A percentile compares a stretch with the other conserved stretches of the same genome.
These are phyloP conservation scores for Arion vulgaris DNA, from an alignment of 1,140 invertebrate genomes.

Conservation along the genomic window DNA sequence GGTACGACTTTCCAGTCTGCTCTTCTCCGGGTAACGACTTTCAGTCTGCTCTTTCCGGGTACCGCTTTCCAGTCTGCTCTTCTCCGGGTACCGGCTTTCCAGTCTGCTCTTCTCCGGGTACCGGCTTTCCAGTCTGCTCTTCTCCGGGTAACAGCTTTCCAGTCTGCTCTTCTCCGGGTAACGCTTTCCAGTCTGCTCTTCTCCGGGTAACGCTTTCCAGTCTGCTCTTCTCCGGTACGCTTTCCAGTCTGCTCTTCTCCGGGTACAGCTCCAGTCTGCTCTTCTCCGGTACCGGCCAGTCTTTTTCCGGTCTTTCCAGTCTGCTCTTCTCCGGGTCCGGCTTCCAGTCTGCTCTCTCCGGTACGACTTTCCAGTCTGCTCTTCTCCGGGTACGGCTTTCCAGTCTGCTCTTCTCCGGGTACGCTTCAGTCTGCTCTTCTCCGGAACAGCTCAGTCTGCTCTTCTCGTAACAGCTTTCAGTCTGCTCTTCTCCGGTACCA, in stretches of 20 bases:
- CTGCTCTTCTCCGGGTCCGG: not conserved
- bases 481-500: too few species aligned
- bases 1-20: too few species aligned
- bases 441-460: too few species aligned
- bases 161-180: not conserved
- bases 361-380: too few species aligned
- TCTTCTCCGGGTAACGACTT: too few species aligned
- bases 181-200: not conserved
- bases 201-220: not conserved
- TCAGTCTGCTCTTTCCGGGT: not conserved
- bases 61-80: not conserved
- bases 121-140: not conserved
- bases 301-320: not conserved
- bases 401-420: too few species aligned
- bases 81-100: too few species aligned
- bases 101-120: too few species aligned
- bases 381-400: too few species aligned
- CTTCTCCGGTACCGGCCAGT: not conserved
- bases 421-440: too few species aligned
- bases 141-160: too few species aligned
- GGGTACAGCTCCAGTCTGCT: not conserved
- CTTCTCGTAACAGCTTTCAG: too few species aligned
- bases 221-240: conserved; percentile 1
- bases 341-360: not conserved
- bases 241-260: not conserved